Percentiles rank a stretch among this genome's conserved stretches.
Conservation (phyloP, 2,888 invertebrate species). For the Cheilosia vulpina region DNA sequence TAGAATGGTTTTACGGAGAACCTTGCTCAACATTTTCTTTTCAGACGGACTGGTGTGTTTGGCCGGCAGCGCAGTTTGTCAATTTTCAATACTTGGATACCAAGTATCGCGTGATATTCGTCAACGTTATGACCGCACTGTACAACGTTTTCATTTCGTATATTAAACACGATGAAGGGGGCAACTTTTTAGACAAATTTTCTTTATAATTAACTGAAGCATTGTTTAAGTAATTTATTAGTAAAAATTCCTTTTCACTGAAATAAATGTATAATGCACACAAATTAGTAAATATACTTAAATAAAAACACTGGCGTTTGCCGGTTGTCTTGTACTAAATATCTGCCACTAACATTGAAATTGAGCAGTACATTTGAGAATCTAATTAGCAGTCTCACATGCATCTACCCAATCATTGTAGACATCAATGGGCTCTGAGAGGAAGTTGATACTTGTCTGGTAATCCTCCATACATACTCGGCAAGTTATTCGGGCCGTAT, state of each 20-base stretch:
- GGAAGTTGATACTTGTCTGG: conserved; percentile 97
- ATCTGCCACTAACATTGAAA: background rate
- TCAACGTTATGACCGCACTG: conserved; percentile 92
- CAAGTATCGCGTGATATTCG: conserved; percentile 93
- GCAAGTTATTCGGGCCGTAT: conserved; percentile 97
- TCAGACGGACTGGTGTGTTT: conserved; percentile 94
- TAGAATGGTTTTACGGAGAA: conserved; percentile 47
- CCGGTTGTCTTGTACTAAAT: conserved; percentile 26
- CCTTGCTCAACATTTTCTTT: conserved; percentile 7
- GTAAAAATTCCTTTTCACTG: conserved; percentile 22
- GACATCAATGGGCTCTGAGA: conserved; percentile 99
- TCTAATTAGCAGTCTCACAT: conserved; percentile 95
- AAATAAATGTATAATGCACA: conserved; percentile 43
- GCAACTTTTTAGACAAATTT: conserved; percentile 62
- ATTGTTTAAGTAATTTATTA: conserved; percentile 19
- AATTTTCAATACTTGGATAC: conserved; percentile 94
- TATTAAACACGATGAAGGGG: conserved; percentile 87
- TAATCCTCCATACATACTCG: conserved; percentile 98
- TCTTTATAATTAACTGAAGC: background rate
- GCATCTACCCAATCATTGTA: conserved; percentile 99
- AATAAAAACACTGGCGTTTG: background rate
- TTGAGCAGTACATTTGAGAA: background rate
- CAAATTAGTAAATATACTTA: background rate
- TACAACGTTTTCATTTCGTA: conserved; percentile 96
- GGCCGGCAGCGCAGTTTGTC: conserved; percentile 95